phyloP scores from a whole-genome alignment of 2,888 invertebrate genomes.

The Pyrgus malvae region DNA sequence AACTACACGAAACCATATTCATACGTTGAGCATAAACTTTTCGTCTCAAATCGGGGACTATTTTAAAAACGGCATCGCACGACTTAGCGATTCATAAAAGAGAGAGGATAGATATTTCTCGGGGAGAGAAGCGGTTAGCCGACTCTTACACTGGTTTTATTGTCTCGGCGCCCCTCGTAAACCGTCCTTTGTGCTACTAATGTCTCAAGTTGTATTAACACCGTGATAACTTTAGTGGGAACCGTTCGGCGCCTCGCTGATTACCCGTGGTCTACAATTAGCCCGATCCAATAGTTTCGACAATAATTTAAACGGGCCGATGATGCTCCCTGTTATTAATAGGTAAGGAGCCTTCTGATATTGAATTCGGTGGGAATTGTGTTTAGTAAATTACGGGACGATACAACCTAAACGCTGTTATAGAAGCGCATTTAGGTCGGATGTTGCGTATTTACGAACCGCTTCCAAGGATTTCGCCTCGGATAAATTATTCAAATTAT shows the following conservation, averaged over 20 bases:
- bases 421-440: slow-evolving; percentile 6
- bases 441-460: slow-evolving; percentile 3
- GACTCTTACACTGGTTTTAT: slow-evolving; percentile 78
- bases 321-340: slow-evolving; percentile 61
- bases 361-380: slow-evolving; percentile 68
- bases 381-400: slow-evolving; percentile 61
- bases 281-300: slow-evolving; percentile 64
- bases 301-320: slow-evolving; percentile 70
- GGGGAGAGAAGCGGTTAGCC: slow-evolving; percentile 65
- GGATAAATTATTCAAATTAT: background rate
- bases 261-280: slow-evolving; percentile 61
- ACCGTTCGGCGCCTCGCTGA: slow-evolving; percentile 43
- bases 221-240: slow-evolving; percentile 66
- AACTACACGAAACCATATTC: slow-evolving; percentile 40
- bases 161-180: slow-evolving; percentile 68
- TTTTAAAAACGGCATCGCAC: slow-evolving; percentile 62
- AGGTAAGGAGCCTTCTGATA: slow-evolving; percentile 61
- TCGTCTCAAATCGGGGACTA: slow-evolving; percentile 47
- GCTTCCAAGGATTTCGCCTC: background rate
- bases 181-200: slow-evolving; percentile 69
- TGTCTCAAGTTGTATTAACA: slow-evolving; percentile 73
- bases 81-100: slow-evolving; percentile 67
- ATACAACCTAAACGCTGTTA: background rate
- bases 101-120: slow-evolving; percentile 59
- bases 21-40: slow-evolving; percentile 48